These are phyloP conservation scores for Spinus pinus DNA, from an alignment of 2,797 vertebrate genomes.

Conservation along the genomic window DNA sequence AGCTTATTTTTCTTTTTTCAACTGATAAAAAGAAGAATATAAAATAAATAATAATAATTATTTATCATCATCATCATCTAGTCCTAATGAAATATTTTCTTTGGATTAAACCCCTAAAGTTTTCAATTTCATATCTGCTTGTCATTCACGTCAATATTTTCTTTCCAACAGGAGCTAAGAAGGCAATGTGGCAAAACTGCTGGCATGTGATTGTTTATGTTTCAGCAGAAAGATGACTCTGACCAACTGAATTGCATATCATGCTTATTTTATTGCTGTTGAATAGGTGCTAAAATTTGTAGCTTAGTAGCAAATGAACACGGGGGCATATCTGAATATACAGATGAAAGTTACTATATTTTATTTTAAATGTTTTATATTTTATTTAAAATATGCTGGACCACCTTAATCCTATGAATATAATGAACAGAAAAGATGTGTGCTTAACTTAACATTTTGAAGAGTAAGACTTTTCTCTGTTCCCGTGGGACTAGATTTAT, in stretches of 20 bases:
- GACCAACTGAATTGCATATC: not conserved
- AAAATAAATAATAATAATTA: not conserved
- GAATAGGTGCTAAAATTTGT: not conserved
- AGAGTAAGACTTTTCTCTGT: not conserved
- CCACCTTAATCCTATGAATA: not conserved
- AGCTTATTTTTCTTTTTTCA: not conserved
- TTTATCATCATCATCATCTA: no score
- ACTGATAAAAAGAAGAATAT: not conserved
- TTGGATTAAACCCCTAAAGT: not conserved
- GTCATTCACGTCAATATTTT: not conserved
- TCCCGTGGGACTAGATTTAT: not conserved
- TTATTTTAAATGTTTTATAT: slow-evolving; percentile 16
- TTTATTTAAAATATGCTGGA: slow-evolving; percentile 16
- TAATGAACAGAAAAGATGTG: slow-evolving; percentile 5
- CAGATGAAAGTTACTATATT: not conserved
- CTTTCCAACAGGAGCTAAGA: not conserved
- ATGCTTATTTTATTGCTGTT: not conserved
- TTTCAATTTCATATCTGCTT: not conserved
- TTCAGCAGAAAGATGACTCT: not conserved
- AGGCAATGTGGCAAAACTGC: not conserved
- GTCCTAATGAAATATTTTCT: not conserved
- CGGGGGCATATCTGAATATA: not conserved
- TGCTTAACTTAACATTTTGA: slow-evolving; percentile 18
- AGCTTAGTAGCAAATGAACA: not conserved
- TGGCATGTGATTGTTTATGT: not conserved